These are phyloP conservation scores for Neogale vison DNA, from an alignment of 2,113 vertebrate genomes.

Conservation along the genomic window DNA sequence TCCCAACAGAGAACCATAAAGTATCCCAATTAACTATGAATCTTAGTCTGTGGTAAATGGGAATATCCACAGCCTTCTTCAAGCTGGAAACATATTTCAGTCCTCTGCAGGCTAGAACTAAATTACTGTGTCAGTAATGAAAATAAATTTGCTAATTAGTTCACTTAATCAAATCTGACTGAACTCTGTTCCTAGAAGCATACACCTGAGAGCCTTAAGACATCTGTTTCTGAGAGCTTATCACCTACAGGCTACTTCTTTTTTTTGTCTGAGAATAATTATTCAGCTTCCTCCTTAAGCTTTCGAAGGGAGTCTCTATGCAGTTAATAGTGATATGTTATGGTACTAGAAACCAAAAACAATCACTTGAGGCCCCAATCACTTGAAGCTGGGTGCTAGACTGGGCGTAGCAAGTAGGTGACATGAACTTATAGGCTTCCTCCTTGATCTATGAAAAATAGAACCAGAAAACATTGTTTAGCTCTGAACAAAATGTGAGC, in stretches of 20 bases:
- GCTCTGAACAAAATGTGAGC: neutral
- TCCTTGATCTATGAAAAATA: neutral
- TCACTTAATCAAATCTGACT: constrained; percentile 35
- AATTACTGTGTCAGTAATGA: constrained; percentile 52
- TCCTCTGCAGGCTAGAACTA: constrained; percentile 15
- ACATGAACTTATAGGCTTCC: neutral
- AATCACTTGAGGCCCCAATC: too few relatives aligned
- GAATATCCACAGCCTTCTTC: neutral
- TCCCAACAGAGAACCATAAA: constrained; percentile 46
- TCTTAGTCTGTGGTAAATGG: constrained; percentile 15
- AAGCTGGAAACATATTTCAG: constrained; percentile 37
- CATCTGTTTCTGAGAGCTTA: neutral
- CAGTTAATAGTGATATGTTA: neutral
- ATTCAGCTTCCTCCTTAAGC: neutral
- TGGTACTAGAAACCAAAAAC: neutral
- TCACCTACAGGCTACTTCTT: neutral
- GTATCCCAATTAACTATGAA: constrained; percentile 53
- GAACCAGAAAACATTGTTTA: neutral
- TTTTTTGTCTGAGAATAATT: neutral
- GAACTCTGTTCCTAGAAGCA: neutral
- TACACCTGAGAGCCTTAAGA: neutral
- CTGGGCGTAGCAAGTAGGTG: neutral
- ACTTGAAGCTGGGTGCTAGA: too few relatives aligned
- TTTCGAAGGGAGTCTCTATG: neutral
- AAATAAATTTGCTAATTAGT: constrained; percentile 65